These are phyloP conservation scores for Tipula helvola DNA, from an alignment of 2,888 invertebrate genomes.

Conservation along the genomic window DNA sequence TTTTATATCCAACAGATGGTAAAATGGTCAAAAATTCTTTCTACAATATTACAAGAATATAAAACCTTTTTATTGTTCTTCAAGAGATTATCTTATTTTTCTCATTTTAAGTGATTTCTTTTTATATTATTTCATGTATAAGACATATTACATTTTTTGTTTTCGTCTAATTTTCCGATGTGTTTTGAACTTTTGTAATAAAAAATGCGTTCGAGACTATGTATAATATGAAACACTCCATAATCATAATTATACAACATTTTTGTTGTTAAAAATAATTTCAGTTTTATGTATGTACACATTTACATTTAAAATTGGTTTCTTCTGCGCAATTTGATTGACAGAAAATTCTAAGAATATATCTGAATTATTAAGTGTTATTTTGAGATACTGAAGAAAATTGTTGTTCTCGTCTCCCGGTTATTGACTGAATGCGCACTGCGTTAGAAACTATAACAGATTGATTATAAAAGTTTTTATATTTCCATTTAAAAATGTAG, in stretches of 20 bases:
- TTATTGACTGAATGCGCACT: not conserved
- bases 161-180: not conserved
- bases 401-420: not conserved
- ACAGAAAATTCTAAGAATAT: not conserved
- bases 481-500: not conserved
- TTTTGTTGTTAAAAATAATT: not conserved
- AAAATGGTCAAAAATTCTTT: not conserved
- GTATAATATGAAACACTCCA: not conserved
- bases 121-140: not conserved
- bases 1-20: not conserved
- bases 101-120: not conserved
- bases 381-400: not conserved
- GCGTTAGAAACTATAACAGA: not conserved
- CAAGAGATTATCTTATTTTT: not conserved
- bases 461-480: not conserved
- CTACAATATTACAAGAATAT: not conserved
- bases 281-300: too few relatives aligned
- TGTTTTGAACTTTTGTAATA: not conserved
- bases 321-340: not conserved
- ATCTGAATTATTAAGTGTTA: not conserved
- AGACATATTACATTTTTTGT: not conserved
- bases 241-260: not conserved
- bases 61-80: not conserved
- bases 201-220: not conserved
- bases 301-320: not conserved